Conservation (phyloP, 2,797 vertebrate species). For the Petrocephalus schoutedeni region DNA sequence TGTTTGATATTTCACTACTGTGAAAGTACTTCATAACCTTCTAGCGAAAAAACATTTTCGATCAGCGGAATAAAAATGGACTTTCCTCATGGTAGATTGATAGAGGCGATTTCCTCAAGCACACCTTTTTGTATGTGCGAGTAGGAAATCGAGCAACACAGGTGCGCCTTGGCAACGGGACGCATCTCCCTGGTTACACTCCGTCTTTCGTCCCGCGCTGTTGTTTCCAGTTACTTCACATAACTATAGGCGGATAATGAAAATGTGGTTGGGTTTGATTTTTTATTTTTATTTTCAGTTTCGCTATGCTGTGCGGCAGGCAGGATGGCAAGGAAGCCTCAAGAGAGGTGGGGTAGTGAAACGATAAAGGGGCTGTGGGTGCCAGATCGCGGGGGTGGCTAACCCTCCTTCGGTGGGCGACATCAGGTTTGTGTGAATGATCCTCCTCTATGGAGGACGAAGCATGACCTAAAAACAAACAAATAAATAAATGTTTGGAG, state of each 20-base stretch:
- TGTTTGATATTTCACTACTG: background rate
- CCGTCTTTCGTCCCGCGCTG: background rate
- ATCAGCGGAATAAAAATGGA: background rate
- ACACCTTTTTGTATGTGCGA: background rate
- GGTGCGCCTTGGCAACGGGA: slow-evolving; percentile 16
- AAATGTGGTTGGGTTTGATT: background rate
- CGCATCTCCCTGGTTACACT: background rate
- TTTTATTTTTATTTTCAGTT: background rate
- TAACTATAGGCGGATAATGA: background rate
- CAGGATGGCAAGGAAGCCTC: background rate
- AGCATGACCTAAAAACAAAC: background rate
- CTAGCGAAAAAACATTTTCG: background rate
- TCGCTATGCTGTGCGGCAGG: background rate
- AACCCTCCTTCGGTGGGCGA: background rate
- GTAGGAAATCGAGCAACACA: background rate
- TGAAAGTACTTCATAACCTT: background rate
- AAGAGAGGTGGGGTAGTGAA: background rate
- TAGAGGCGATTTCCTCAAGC: background rate
- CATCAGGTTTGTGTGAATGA: background rate
- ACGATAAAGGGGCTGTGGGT: background rate
- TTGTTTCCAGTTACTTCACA: background rate
- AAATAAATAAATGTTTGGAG: background rate
- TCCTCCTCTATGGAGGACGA: background rate
- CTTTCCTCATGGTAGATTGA: background rate
- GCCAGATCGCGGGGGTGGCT: background rate